Evolutionary conservation across 2,797 vertebrate genomes (phyloP), one percentile per base, ranked within the genome.

Genomic region (Austrolebias charrua): DNA sequence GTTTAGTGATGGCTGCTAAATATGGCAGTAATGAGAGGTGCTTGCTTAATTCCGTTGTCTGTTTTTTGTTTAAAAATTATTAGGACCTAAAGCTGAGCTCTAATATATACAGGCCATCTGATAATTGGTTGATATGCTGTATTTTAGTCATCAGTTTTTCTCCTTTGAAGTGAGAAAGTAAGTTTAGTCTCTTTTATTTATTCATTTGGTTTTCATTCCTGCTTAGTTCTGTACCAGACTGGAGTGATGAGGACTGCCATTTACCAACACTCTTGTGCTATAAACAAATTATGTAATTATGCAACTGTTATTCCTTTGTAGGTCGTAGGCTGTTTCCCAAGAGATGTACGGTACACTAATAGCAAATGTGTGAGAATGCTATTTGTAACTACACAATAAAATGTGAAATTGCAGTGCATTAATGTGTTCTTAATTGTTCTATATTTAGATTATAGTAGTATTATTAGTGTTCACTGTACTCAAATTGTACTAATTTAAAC

Each of bases 1-100:
- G 62, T 75, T 86, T 80, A 80, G 71, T 16, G 9, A 70, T 78
- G 80, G 85, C 77, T 76, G 75, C 63, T 87, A 70, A 85, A 82
- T 81, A 84, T 56, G 63, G 55, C 63, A 75, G 71, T 64, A 52
- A 76, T 73, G 74, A 69, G 33, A 69, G 48, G 35, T 79, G 56
- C 38, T 72, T 44, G 72, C 70, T 67, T 60, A 70, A 56, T 70
- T 77, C 52, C 40, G 55, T n/a, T 57, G 45, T 6, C 50, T 59
- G 48, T 16, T 24, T n/a, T 60, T 33, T n/a, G 18, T 51, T 72
- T 28, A 43, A 51, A n/a, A 59, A 10, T 55, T 44, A 63, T 50
- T 42, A 50, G 49, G 51, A 52, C 29, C 50, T 45, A 38, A 60
- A 20, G 50, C 63, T 55, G 35, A 16, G 67, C 29, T 55, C 11